phyloP scores from a whole-genome alignment of 2,888 invertebrate species.

The Tiphia femorata region DNA sequence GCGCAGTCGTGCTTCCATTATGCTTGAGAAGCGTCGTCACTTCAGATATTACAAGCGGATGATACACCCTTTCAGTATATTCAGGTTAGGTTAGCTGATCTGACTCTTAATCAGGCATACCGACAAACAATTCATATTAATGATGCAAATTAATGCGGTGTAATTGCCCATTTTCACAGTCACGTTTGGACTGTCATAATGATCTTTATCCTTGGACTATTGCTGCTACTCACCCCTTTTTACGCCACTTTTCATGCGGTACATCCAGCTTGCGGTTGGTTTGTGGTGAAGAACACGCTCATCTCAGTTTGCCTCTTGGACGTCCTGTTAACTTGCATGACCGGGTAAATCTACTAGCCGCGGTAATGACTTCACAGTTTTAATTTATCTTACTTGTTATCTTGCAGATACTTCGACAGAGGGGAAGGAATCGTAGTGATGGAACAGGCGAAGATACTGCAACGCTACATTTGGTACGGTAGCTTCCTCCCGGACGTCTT shows the following conservation, averaged over 20 bases:
- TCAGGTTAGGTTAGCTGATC: constrained; percentile 49
- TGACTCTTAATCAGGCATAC: not conserved
- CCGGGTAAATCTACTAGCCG: constrained; percentile 56
- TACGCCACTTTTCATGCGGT: constrained; percentile 57
- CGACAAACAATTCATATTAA: not conserved
- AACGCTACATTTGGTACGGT: constrained; percentile 44
- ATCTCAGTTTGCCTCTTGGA: constrained; percentile 58
- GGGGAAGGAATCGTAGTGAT: constrained; percentile 51
- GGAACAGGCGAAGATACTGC: constrained; percentile 43
- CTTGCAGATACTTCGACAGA: constrained; percentile 54
- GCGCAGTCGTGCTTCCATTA: constrained; percentile 57
- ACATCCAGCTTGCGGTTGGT: constrained; percentile 37
- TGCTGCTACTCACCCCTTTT: constrained; percentile 58
- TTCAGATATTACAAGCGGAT: constrained; percentile 44
- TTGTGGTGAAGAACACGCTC: constrained; percentile 49
- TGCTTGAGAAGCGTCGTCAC: constrained; percentile 57
- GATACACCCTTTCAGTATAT: constrained; percentile 63
- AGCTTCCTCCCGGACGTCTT: constrained; percentile 55
- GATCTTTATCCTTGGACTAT: constrained; percentile 50
- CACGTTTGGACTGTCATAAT: constrained; percentile 63
- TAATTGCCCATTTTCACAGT: constrained; percentile 47
- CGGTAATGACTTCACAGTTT: not conserved
- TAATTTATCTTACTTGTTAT: not conserved
- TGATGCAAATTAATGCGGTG: not conserved
- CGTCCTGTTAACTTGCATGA: constrained; percentile 60